phyloP scores from a whole-genome alignment of 2,797 vertebrate genomes.

The Podarcis siculus region DNA sequence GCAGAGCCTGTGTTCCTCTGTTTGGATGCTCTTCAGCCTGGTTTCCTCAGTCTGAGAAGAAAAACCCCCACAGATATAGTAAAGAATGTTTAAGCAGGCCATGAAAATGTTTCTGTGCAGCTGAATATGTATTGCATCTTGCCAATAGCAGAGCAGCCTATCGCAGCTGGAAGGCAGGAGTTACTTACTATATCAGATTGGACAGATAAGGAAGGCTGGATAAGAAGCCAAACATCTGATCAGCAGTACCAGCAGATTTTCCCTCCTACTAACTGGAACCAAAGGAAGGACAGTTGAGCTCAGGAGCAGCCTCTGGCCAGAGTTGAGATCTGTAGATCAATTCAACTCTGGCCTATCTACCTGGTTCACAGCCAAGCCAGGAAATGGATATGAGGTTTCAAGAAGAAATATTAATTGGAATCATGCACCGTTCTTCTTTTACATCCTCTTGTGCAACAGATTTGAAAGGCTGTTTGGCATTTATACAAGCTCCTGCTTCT shows the following conservation, averaged over 20 bases:
- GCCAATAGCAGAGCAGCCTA: not conserved
- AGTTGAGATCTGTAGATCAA: not conserved
- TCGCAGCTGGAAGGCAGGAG: not conserved
- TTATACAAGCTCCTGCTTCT: not conserved
- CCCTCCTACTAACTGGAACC: not conserved
- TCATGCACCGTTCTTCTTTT: conserved; percentile 8
- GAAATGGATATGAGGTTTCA: conserved; percentile 19
- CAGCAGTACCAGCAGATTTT: not conserved
- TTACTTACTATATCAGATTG: not conserved
- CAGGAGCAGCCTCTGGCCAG: not conserved
- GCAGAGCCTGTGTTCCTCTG: not conserved
- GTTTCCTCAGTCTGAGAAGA: not conserved
- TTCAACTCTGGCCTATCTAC: not conserved
- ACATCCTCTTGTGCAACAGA: not conserved
- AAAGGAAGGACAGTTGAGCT: not conserved
- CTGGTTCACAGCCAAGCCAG: conserved; percentile 20
- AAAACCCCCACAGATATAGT: not conserved
- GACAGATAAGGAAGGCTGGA: not conserved
- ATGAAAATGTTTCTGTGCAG: not conserved
- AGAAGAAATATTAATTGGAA: conserved; percentile 23
- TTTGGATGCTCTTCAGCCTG: not conserved
- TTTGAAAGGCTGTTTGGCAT: conserved; percentile 23
- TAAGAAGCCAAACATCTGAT: not conserved
- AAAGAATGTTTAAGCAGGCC: not conserved
- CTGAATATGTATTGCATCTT: not conserved